phyloP scores from a whole-genome alignment of 2,113 vertebrate species.

The Oryzias woworae region DNA sequence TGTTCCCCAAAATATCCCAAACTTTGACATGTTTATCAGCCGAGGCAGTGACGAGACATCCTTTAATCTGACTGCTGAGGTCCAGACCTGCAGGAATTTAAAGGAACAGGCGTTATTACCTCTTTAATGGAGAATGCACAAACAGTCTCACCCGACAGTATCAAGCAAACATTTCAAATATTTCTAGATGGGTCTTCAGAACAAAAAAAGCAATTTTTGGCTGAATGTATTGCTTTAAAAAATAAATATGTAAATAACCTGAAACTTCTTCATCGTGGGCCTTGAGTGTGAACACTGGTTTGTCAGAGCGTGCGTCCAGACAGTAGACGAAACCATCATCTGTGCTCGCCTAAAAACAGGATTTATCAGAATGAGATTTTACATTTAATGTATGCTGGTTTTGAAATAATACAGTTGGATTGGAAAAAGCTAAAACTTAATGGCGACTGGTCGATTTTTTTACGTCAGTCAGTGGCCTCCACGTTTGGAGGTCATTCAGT shows the following conservation, averaged over 20 bases:
- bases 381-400: neutral
- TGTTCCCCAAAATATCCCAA: constrained; percentile 93
- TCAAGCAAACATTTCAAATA: too few relatives aligned
- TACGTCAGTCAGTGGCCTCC: too few relatives aligned
- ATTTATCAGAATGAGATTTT: neutral
- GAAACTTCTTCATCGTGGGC: constrained; percentile 94
- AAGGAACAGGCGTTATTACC: too few relatives aligned
- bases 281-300: constrained; percentile 91
- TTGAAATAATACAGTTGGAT: too few relatives aligned
- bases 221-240: too few relatives aligned
- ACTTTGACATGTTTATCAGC: constrained; percentile 93
- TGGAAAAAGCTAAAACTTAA: too few relatives aligned
- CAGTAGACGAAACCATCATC: constrained; percentile 97
- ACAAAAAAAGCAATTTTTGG: too few relatives aligned
- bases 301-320: constrained; percentile 93
- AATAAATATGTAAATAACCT: constrained; percentile 71
- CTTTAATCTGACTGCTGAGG: constrained; percentile 93
- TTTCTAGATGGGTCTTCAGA: too few relatives aligned
- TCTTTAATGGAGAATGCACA: too few relatives aligned
- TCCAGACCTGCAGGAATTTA: constrained; percentile 80
- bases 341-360: constrained; percentile 87
- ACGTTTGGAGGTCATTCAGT: too few relatives aligned
- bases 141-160: too few relatives aligned
- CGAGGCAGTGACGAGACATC: constrained; percentile 93
- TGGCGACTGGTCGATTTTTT: too few relatives aligned